A percentile compares a stretch with the other conserved stretches of the same genome.
These are phyloP conservation scores for Alouatta palliata DNA, from an alignment of 2,113 vertebrate genomes.

Conservation along the genomic window DNA sequence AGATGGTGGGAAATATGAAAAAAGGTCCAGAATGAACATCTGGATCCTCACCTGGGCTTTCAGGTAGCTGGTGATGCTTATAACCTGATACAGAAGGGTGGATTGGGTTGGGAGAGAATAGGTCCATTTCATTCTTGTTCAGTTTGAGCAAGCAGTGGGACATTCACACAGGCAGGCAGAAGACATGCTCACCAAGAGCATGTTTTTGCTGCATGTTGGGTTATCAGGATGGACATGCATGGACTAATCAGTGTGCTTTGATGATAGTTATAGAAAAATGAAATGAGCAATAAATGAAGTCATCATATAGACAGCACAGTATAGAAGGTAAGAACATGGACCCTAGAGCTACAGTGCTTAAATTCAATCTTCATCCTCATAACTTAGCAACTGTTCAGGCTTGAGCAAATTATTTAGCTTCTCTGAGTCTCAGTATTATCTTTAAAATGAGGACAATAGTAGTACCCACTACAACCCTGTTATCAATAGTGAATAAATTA, in stretches of 20 bases:
- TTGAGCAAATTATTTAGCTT: no score
- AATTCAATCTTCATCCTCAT: background rate
- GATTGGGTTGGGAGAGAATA: background rate
- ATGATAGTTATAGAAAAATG: background rate
- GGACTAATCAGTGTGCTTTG: background rate
- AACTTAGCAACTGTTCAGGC: background rate
- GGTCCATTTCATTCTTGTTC: background rate
- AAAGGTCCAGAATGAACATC: background rate
- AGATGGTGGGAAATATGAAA: background rate
- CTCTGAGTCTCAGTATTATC: background rate
- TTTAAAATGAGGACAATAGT: background rate
- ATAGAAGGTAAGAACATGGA: background rate
- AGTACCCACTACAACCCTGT: background rate
- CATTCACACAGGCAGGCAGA: background rate
- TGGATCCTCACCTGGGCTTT: background rate
- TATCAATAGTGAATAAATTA: background rate
- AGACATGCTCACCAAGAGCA: background rate
- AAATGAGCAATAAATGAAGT: background rate
- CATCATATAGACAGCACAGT: no score
- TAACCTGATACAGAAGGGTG: background rate
- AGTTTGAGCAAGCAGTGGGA: background rate
- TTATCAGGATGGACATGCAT: background rate
- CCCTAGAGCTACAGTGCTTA: background rate
- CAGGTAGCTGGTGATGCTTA: no score
- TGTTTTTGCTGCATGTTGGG: background rate